phyloP scores from a whole-genome alignment of 2,113 vertebrate species.

The Cynoglossus semilaevis region DNA sequence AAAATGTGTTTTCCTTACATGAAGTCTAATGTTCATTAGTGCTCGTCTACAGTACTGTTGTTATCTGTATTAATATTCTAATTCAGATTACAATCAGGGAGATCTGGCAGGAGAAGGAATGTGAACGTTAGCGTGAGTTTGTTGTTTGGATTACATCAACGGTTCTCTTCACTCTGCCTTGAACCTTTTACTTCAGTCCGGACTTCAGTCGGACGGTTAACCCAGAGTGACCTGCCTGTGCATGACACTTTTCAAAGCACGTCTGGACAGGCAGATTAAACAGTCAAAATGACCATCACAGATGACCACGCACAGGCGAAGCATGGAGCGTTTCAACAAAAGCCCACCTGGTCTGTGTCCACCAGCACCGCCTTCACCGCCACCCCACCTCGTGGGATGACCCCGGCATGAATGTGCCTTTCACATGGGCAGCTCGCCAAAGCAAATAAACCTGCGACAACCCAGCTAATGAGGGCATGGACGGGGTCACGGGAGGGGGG shows the following conservation, averaged over 20 bases:
- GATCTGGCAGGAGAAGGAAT: slow-evolving; percentile 28
- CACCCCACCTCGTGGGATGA: slow-evolving; percentile 43
- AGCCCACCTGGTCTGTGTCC: neutral
- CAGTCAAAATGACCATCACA: slow-evolving; percentile 23
- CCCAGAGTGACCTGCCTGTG: slow-evolving; percentile 65
- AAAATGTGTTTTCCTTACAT: neutral
- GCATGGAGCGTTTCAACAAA: slow-evolving; percentile 4
- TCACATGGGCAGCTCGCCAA: slow-evolving; percentile 70
- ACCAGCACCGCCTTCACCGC: slow-evolving; percentile 13
- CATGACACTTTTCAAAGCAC: slow-evolving; percentile 62
- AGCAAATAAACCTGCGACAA: slow-evolving; percentile 76
- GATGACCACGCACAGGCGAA: slow-evolving; percentile 37
- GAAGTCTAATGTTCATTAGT: slow-evolving; percentile 9
- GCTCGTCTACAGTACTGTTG: slow-evolving; percentile 6
- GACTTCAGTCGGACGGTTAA: slow-evolving; percentile 52
- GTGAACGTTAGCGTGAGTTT: slow-evolving; percentile 45
- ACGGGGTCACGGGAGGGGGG: slow-evolving; percentile 60
- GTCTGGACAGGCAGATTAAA: slow-evolving; percentile 44
- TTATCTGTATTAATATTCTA: slow-evolving; percentile 19
- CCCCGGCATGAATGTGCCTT: slow-evolving; percentile 52
- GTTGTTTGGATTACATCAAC: slow-evolving; percentile 47
- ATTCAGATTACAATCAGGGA: slow-evolving; percentile 33
- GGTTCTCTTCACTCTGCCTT: slow-evolving; percentile 26
- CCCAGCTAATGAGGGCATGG: slow-evolving; percentile 73
- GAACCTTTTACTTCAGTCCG: slow-evolving; percentile 20